Percentiles rank a stretch among this genome's conserved stretches.
Conservation (phyloP, 92 coral and sea anemone species). For the Porites lobata region DNA sequence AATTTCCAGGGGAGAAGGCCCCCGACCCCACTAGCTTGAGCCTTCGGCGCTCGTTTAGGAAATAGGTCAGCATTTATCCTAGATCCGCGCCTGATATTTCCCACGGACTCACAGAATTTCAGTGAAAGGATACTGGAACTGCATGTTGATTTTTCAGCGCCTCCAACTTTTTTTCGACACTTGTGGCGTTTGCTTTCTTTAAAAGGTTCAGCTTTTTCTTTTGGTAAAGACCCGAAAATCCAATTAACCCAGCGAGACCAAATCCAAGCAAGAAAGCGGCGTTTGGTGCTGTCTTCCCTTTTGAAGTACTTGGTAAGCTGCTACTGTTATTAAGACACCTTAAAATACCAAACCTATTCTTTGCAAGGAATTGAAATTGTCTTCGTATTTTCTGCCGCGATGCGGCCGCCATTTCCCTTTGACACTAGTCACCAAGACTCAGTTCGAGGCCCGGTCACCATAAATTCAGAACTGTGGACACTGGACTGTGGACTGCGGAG, state of each 20-base stretch:
- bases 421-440: not conserved
- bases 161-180: not conserved
- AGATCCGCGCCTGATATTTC: no score
- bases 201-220: not conserved
- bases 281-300: not conserved
- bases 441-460: not conserved
- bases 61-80: no score
- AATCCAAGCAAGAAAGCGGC: constrained; percentile 39
- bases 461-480: no score
- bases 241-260: constrained; percentile 34
- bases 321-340: not conserved
- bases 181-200: not conserved
- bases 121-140: constrained; percentile 22
- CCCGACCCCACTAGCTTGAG: no score
- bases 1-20: no score
- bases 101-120: not conserved
- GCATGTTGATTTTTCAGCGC: not conserved
- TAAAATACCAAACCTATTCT: not conserved
- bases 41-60: no score
- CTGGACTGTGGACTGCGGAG: no score
- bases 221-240: constrained; percentile 44
- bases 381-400: not conserved
- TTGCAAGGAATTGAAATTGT: not conserved
- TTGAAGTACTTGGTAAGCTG: constrained; percentile 4
- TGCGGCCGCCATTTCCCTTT: constrained; percentile 4